phyloP scores from a whole-genome alignment of 2,888 invertebrate genomes.

The Lordiphosa andalusiaca region DNA sequence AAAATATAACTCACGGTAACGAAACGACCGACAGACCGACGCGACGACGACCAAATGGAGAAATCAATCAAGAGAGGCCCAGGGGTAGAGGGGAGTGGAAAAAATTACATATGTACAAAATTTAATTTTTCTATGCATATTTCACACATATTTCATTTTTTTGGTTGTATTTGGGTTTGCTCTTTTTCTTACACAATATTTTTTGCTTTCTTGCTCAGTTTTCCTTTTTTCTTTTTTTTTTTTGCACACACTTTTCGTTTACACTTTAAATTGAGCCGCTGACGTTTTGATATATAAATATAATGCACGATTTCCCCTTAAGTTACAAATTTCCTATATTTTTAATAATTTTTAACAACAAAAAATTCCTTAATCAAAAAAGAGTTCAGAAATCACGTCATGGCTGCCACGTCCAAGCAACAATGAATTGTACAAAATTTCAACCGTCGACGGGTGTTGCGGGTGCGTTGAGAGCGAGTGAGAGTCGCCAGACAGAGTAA shows the following conservation, averaged over 20 bases:
- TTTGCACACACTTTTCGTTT: conserved; percentile 52
- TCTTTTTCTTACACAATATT: conserved; percentile 64
- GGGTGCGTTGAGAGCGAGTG: conserved; percentile 43
- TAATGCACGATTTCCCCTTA: conserved; percentile 70
- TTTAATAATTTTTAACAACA: conserved; percentile 72
- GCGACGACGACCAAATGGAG: conserved; percentile 47
- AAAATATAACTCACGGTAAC: conserved; percentile 49
- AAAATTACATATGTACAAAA: conserved; percentile 38
- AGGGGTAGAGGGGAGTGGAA: conserved; percentile 46
- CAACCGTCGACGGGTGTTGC: conserved; percentile 50
- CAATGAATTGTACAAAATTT: conserved; percentile 78
- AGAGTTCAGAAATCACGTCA: conserved; percentile 79
- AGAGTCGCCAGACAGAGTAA: conserved; percentile 26
- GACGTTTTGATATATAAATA: conserved; percentile 35
- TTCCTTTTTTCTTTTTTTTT: conserved; percentile 42
- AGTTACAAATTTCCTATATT: conserved; percentile 61
- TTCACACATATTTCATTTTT: conserved; percentile 36
- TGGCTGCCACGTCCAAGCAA: conserved; percentile 81
- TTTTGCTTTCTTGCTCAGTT: conserved; percentile 35
- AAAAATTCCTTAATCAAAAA: conserved; percentile 42
- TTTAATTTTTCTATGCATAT: conserved; percentile 45
- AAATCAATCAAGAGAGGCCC: conserved; percentile 67
- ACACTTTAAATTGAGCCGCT: conserved; percentile 60
- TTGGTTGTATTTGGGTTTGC: conserved; percentile 33
- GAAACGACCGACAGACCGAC: conserved; percentile 42